Conservation (phyloP, 64 coral and sea anemone genomes). For the Montipora cactus region DNA sequence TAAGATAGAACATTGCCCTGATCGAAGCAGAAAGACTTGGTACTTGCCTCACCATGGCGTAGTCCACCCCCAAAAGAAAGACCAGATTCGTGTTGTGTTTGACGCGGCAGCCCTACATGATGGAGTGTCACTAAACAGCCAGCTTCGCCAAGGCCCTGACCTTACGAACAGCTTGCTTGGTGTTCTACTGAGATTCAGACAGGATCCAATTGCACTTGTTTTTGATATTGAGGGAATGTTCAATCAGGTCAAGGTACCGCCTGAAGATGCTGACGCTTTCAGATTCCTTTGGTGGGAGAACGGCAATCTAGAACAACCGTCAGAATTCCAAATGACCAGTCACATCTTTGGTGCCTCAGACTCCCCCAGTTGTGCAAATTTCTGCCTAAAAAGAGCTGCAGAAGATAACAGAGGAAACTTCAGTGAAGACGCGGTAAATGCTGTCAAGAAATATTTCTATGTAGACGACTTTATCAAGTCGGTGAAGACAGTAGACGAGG, state of each 20-base stretch:
- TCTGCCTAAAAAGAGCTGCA: constrained; percentile 48
- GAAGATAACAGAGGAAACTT: constrained; percentile 2
- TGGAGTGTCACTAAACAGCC: constrained; percentile 41
- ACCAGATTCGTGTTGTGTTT: not conserved
- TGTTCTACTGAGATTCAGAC: constrained; percentile 70
- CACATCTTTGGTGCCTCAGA: constrained; percentile 74
- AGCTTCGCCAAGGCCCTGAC: constrained; percentile 64
- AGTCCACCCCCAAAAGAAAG: too few relatives aligned
- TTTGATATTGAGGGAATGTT: constrained; percentile 83
- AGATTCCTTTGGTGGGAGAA: constrained; percentile 77
- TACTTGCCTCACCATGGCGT: too few relatives aligned
- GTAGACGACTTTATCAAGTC: constrained; percentile 71
- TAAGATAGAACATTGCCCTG: too few relatives aligned
- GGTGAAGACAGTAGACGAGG: not conserved
- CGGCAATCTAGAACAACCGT: constrained; percentile 20
- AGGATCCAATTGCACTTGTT: constrained; percentile 49
- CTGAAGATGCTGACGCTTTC: constrained; percentile 63
- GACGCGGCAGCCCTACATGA: constrained; percentile 25
- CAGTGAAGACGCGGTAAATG: constrained; percentile 42
- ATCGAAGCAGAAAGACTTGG: too few relatives aligned
- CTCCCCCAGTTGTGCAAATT: constrained; percentile 73
- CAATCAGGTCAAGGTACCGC: constrained; percentile 59
- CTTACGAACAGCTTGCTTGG: constrained; percentile 69
- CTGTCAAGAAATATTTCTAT: constrained; percentile 61
- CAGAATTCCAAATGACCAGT: constrained; percentile 69